Conservation (phyloP, 2,113 vertebrate genomes). For the Camelus bactrianus region DNA sequence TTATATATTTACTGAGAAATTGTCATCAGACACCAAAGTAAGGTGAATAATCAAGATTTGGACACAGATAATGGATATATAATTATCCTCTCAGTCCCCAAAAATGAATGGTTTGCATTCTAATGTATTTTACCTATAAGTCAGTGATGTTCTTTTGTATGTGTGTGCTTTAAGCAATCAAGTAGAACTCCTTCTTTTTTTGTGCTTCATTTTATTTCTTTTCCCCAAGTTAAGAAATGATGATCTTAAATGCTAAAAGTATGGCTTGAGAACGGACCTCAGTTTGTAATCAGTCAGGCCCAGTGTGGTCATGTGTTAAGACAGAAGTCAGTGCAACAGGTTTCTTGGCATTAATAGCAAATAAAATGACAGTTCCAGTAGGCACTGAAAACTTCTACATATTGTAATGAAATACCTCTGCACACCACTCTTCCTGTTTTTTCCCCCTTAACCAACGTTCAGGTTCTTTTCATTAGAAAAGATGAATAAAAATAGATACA, state of each 20-base stretch:
- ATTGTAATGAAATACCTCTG: neutral
- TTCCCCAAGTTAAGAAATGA: neutral
- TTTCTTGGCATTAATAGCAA: neutral
- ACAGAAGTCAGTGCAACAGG: neutral
- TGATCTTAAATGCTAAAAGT: neutral
- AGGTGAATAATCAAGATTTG: neutral
- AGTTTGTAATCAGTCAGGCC: neutral
- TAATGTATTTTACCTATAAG: neutral
- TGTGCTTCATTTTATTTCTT: constrained; percentile 44
- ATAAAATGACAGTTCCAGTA: neutral
- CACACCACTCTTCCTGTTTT: neutral
- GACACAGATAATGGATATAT: neutral
- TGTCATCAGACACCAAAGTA: neutral
- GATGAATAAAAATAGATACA: neutral
- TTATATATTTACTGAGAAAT: constrained; percentile 4
- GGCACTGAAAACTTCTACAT: neutral
- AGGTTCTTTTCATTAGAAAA: neutral
- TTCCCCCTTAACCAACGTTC: neutral
- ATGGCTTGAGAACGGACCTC: neutral
- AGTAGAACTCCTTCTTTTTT: neutral
- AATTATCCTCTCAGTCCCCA: neutral
- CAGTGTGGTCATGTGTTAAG: neutral
- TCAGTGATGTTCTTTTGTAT: neutral
- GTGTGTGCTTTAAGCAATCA: neutral
- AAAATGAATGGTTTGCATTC: neutral